These are phyloP conservation scores for Limnephilus auricula DNA, from an alignment of 2,888 invertebrate genomes.

Conservation along the genomic window DNA sequence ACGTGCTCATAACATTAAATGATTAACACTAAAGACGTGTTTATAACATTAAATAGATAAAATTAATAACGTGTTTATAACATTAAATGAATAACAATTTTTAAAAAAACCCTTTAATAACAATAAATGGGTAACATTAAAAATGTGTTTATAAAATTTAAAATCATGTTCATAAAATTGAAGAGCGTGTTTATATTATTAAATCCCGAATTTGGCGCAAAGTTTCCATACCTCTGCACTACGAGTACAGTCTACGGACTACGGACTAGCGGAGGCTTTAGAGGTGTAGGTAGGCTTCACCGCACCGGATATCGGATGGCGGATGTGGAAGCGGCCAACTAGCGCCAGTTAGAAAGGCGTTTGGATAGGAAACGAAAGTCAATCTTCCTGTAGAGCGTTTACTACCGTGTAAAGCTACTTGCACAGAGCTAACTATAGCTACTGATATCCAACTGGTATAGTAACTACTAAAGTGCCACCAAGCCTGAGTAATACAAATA, in stretches of 20 bases:
- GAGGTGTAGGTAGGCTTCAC: neutral
- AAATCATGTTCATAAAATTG: neutral
- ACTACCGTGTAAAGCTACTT: slow-evolving; percentile 5
- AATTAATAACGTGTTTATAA: no score
- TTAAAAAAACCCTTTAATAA: no score
- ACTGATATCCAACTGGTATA: neutral
- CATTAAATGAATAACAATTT: no score
- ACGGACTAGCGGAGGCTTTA: neutral
- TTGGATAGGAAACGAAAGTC: slow-evolving; percentile 37
- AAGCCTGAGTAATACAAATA: neutral
- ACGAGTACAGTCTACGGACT: neutral
- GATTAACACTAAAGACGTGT: no score
- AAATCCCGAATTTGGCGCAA: neutral
- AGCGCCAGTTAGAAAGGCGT: slow-evolving; percentile 32
- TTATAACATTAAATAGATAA: no score
- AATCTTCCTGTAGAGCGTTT: neutral
- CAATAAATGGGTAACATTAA: no score
- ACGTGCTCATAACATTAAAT: no score
- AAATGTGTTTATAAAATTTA: no score
- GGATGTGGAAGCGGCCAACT: neutral
- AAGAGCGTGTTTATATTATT: no score
- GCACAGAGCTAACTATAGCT: neutral
- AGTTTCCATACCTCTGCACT: neutral
- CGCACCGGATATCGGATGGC: neutral
- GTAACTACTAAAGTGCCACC: neutral